Evolutionary conservation across 1,140 invertebrate species (phyloP).

Genomic region (Neodiprion fabricii): DNA sequence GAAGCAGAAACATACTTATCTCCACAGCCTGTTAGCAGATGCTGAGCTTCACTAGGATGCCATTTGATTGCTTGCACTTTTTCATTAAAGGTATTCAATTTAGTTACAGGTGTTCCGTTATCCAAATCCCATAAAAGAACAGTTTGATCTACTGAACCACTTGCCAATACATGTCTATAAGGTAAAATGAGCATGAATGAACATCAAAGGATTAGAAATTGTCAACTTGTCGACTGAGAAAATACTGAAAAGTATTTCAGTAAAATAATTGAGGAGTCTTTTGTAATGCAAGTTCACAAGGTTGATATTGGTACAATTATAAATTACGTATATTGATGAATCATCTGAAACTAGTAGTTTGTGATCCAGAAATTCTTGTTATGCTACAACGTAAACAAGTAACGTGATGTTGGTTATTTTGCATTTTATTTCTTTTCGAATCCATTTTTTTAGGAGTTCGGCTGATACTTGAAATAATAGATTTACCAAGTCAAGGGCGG

Average conservation of each 20-base stretch:
- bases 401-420: too few relatives aligned
- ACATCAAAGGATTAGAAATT: slow-evolving; percentile 16
- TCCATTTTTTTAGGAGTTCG: too few relatives aligned
- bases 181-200: slow-evolving; percentile 22
- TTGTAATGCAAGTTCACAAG: too few relatives aligned
- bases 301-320: too few relatives aligned
- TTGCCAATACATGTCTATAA: slow-evolving; percentile 86
- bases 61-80: slow-evolving; percentile 88
- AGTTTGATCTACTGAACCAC: slow-evolving; percentile 88
- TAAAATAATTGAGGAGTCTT: slow-evolving; percentile 42
- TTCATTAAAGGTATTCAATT: slow-evolving; percentile 77
- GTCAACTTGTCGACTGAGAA: slow-evolving; percentile 5
- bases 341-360: too few relatives aligned
- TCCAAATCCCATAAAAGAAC: slow-evolving; percentile 95
- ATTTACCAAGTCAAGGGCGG: too few relatives aligned
- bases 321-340: too few relatives aligned
- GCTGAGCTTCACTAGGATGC: slow-evolving; percentile 84
- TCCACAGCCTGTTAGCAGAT: slow-evolving; percentile 78
- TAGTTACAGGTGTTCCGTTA: slow-evolving; percentile 74
- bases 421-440: too few relatives aligned
- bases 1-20: slow-evolving; percentile 62
- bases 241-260: slow-evolving; percentile 21
- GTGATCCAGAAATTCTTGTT: too few relatives aligned
- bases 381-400: too few relatives aligned
- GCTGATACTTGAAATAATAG: too few relatives aligned